A percentile compares a stretch with the other conserved stretches of the same genome.
phyloP scores from a whole-genome alignment of 2,888 invertebrate genomes.

The Caenorhabditis zanzibari region DNA sequence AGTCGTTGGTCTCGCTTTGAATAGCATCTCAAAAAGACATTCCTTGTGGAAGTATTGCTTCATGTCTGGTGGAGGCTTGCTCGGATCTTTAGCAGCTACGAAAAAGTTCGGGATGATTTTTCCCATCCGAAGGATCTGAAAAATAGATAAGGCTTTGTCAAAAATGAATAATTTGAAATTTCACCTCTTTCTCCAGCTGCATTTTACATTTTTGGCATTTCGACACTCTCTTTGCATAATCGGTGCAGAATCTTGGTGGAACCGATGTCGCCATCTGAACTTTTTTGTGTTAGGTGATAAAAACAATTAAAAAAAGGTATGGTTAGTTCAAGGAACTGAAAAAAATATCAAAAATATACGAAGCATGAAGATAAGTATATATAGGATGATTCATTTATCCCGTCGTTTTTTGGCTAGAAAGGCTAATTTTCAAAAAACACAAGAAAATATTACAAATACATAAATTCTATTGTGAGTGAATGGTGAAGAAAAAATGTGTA shows the following conservation, averaged over 20 bases:
- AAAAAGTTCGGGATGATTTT: constrained; percentile 91
- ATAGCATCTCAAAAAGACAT: constrained; percentile 90
- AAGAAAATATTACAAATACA: constrained; percentile 13
- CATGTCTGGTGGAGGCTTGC: constrained; percentile 87
- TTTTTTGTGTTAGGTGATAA: background rate
- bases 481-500: background rate
- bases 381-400: constrained; percentile 29
- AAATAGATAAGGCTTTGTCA: constrained; percentile 1
- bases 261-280: constrained; percentile 70
- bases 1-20: constrained; percentile 90
- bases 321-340: constrained; percentile 32
- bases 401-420: constrained; percentile 51
- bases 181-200: constrained; percentile 74
- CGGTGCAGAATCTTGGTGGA: constrained; percentile 86
- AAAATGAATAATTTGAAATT: background rate
- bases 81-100: constrained; percentile 85
- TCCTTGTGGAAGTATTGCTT: constrained; percentile 85
- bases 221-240: constrained; percentile 91
- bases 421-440: constrained; percentile 39
- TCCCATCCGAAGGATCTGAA: constrained; percentile 86
- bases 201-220: constrained; percentile 92
- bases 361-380: background rate
- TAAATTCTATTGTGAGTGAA: too few relatives aligned
- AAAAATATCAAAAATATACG: background rate
- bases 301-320: background rate